Conservation (phyloP, 35 echinoderm and acorn worm genomes). For the Lytechinus pictus region DNA sequence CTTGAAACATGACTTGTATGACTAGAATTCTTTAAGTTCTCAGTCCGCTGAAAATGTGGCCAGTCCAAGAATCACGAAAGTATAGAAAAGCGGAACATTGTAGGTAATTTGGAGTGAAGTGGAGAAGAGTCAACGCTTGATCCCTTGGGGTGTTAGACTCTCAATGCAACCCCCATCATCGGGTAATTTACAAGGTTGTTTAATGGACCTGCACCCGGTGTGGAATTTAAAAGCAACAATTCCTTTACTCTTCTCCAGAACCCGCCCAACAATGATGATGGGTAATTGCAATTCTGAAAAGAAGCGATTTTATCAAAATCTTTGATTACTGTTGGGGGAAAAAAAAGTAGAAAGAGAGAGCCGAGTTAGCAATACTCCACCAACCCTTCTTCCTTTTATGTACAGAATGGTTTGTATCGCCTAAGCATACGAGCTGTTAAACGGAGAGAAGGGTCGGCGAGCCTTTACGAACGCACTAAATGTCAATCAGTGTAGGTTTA, state of each 20-base stretch:
- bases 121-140: neutral
- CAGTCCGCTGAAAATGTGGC: neutral
- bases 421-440: neutral
- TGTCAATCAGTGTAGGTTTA: slow-evolving; percentile 45
- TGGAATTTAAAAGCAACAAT: slow-evolving; percentile 30
- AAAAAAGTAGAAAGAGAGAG: neutral
- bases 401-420: neutral
- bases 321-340: neutral
- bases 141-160: neutral
- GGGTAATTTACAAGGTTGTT: slow-evolving; percentile 15
- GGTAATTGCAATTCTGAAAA: slow-evolving; percentile 40
- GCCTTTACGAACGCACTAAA: neutral
- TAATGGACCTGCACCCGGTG: slow-evolving; percentile 10
- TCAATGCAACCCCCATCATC: neutral
- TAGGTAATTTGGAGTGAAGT: neutral
- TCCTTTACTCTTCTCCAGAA: neutral
- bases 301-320: slow-evolving; percentile 25
- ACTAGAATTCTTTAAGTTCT: neutral
- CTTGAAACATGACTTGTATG: too few relatives aligned
- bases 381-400: neutral
- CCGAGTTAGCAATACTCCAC: neutral
- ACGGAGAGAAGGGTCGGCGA: neutral
- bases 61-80: neutral
- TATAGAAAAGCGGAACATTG: neutral
- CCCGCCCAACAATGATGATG: slow-evolving; percentile 51